Base-by-base conservation (phyloP, 2,797 vertebrate species). In the Centroberyx gerrardi region DNA sequence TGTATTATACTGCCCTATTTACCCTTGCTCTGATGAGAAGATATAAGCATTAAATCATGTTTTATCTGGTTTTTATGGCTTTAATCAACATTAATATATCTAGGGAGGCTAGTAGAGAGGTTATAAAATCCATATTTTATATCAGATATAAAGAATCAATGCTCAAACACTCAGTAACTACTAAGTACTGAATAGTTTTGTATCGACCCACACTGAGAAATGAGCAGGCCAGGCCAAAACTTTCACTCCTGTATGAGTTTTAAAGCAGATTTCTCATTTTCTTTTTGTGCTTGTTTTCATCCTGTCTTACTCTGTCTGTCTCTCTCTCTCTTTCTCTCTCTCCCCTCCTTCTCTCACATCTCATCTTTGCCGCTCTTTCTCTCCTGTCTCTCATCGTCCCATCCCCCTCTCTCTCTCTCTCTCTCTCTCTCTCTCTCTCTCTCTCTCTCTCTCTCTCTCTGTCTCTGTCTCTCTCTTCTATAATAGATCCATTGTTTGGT, bases 401-500 rank as follows among this genome's bases (percentile, higher is more conserved):
- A 8, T 29, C 61, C 31, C 15, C n/a, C 27, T 49, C 8, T 62
- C 62, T 49, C 28, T 33, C 29, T 63, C 27, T 44, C 61, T 46
- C 44, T 62, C 44, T 9, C 27, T n/a, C 17, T 51, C 46, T 51
- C 29, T 49, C 46, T 63, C 7, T 49, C 62, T 51, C 46, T 63
- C 36, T 12, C 38, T 53, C 28, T 36, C 28, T 29, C 28, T 31
- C 53, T 46, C 36, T 14, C 69, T 62, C 18, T 42, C 6, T 56
- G 18, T 42, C 31, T 17, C 42, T 18, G 0, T 53, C 33, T 9
- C 14, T 46, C 9, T 28, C 22, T 31, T 14, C 18, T 13, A 18
- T 53, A 81, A 59, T 63, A 15, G 2, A 2, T 51, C 27, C 56
- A 15, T 75, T 81, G 55, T 77, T 72, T 38, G 36, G 58, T 65